These are phyloP conservation scores for Rhyacophila brunnea DNA, from an alignment of 1,140 invertebrate genomes.

Conservation along the genomic window DNA sequence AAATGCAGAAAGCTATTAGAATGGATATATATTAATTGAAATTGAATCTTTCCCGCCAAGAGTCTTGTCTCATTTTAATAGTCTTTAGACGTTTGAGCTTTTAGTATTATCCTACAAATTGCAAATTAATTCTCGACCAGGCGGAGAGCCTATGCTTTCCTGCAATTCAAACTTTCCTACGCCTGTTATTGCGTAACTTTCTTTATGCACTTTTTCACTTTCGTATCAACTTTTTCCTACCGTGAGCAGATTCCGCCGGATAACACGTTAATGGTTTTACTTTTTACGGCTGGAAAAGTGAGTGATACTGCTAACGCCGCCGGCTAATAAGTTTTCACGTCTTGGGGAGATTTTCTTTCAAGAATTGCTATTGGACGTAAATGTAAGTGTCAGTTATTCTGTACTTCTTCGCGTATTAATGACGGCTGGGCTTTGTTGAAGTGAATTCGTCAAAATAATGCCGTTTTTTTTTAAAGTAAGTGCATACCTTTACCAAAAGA, in stretches of 20 bases:
- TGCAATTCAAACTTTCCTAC: constrained; percentile 7
- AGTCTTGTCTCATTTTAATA: too few species aligned
- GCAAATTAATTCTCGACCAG: too few species aligned
- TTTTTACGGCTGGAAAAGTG: constrained; percentile 25
- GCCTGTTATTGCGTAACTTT: constrained; percentile 26
- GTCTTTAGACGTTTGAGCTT: too few species aligned
- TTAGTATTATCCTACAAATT: too few species aligned
- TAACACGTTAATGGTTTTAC: constrained; percentile 33
- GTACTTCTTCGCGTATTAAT: not conserved
- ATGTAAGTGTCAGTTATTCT: too few species aligned
- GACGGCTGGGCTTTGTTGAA: not conserved
- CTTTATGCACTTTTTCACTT: constrained; percentile 25
- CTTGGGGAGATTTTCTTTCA: constrained; percentile 7
- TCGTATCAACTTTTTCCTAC: constrained; percentile 5
- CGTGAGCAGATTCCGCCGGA: constrained; percentile 7
- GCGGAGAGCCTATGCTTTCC: constrained; percentile 1
- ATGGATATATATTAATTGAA: too few species aligned
- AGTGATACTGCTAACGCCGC: constrained; percentile 21
- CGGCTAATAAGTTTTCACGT: constrained; percentile 11
- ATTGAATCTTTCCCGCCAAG: too few species aligned
- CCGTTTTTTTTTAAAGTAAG: too few species aligned
- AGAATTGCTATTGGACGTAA: not conserved
- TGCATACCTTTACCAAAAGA: too few species aligned
- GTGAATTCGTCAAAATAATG: too few species aligned
- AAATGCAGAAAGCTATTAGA: too few species aligned